phyloP scores from a whole-genome alignment of 2,888 invertebrate genomes.

The Fragum fragum region DNA sequence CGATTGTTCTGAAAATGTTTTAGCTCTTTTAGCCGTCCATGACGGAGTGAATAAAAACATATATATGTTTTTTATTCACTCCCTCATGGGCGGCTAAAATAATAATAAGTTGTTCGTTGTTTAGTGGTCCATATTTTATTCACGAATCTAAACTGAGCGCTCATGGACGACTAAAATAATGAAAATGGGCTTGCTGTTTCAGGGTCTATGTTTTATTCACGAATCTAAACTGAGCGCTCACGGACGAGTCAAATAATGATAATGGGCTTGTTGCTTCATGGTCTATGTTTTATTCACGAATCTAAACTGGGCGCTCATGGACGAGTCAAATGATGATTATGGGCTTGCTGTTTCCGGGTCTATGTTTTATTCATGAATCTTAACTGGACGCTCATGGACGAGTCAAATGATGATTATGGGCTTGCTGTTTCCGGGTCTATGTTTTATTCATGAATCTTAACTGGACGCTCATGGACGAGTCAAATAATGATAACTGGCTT shows the following conservation, averaged over 20 bases:
- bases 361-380: slow-evolving; percentile 68
- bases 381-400: slow-evolving; percentile 90
- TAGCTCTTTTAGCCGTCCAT: too few species aligned
- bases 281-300: slow-evolving; percentile 68
- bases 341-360: slow-evolving; percentile 67
- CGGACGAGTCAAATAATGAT: slow-evolving; percentile 93
- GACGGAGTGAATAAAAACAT: too few species aligned
- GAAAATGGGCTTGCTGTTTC: slow-evolving; percentile 95
- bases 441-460: slow-evolving; percentile 64
- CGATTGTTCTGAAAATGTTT: too few species aligned
- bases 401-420: too few species aligned
- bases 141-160: slow-evolving; percentile 82
- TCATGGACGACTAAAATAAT: slow-evolving; percentile 94
- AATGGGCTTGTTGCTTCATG: too few species aligned
- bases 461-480: slow-evolving; percentile 91
- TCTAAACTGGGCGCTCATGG: slow-evolving; percentile 89
- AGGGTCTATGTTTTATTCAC: slow-evolving; percentile 72
- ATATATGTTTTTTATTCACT: slow-evolving; percentile 62
- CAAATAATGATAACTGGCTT: too few species aligned
- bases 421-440: slow-evolving; percentile 70
- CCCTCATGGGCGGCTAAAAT: slow-evolving; percentile 93
- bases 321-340: slow-evolving; percentile 93
- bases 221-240: slow-evolving; percentile 88
- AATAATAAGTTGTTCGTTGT: too few species aligned
- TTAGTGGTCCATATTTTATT: slow-evolving; percentile 70